Evolutionary conservation across 2,888 invertebrate genomes (phyloP).

Genomic region (Nomada lathburiana): DNA sequence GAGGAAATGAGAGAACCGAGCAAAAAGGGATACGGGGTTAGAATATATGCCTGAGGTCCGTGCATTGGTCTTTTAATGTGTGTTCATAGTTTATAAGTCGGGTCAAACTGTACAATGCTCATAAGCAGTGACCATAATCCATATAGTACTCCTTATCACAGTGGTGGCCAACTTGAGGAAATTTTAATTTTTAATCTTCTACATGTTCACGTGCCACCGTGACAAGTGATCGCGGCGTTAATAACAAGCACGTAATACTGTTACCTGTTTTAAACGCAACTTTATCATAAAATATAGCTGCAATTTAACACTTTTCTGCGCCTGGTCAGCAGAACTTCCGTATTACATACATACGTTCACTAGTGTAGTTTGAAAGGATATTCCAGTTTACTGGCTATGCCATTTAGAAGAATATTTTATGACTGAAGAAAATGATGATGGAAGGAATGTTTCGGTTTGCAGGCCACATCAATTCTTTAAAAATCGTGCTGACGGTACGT

Average conservation of each 20-base stretch:
- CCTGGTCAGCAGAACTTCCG: background rate
- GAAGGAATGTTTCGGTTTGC: conserved; percentile 2
- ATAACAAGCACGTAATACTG: background rate
- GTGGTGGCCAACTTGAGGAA: conserved; percentile 68
- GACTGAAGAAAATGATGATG: background rate
- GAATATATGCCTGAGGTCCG: background rate
- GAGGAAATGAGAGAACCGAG: conserved; percentile 27
- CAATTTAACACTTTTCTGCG: background rate
- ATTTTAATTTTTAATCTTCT: conserved; percentile 16
- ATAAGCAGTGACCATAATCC: conserved; percentile 58
- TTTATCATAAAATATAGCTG: background rate
- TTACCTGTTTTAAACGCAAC: background rate
- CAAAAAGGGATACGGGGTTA: conserved; percentile 10
- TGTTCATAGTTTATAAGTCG: conserved; percentile 56
- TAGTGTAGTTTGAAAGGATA: background rate
- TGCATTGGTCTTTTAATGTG: conserved; percentile 30
- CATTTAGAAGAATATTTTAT: background rate
- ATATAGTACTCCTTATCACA: conserved; percentile 73
- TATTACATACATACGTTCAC: background rate
- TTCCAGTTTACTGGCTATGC: background rate
- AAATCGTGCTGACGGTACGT: conserved; percentile 40
- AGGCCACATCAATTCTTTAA: conserved; percentile 26
- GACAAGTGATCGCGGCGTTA: background rate
- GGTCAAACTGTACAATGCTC: conserved; percentile 60
- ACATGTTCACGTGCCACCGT: conserved; percentile 2